Conservation (phyloP, 2,797 vertebrate species). For the Rhinoraja longicauda region DNA sequence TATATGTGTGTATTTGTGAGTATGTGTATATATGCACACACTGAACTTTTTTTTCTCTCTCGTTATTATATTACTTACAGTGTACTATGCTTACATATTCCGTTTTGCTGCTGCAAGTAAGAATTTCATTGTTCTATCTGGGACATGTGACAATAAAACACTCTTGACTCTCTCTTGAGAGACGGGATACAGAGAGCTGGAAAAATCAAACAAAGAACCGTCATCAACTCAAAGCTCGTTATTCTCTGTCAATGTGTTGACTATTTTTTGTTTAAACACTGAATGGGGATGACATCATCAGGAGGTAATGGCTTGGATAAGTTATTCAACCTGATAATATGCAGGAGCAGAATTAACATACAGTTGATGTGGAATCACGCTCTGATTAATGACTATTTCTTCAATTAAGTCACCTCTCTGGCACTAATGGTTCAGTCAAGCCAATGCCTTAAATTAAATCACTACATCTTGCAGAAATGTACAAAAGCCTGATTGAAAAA, state of each 20-base stretch:
- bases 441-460: not conserved
- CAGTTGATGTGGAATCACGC: slow-evolving; percentile 1
- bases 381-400: slow-evolving; percentile 26
- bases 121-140: too few relatives aligned
- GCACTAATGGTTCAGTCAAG: not conserved
- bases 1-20: too few relatives aligned
- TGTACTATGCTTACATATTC: too few relatives aligned
- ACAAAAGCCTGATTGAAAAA: not conserved
- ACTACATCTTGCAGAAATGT: not conserved
- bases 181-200: not conserved
- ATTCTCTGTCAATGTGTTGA: not conserved
- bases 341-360: slow-evolving; percentile 23
- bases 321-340: slow-evolving; percentile 27
- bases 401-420: slow-evolving; percentile 11
- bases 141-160: too few relatives aligned
- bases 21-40: too few relatives aligned
- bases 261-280: slow-evolving; percentile 7
- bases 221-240: not conserved
- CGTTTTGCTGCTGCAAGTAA: too few relatives aligned
- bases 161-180: not conserved
- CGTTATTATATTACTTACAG: too few relatives aligned
- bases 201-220: not conserved
- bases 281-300: slow-evolving; percentile 33
- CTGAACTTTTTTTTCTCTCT: too few relatives aligned
- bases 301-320: slow-evolving; percentile 17